Evolutionary conservation across 1,140 invertebrate species (phyloP).

Genomic region (Philaenus spumarius): DNA sequence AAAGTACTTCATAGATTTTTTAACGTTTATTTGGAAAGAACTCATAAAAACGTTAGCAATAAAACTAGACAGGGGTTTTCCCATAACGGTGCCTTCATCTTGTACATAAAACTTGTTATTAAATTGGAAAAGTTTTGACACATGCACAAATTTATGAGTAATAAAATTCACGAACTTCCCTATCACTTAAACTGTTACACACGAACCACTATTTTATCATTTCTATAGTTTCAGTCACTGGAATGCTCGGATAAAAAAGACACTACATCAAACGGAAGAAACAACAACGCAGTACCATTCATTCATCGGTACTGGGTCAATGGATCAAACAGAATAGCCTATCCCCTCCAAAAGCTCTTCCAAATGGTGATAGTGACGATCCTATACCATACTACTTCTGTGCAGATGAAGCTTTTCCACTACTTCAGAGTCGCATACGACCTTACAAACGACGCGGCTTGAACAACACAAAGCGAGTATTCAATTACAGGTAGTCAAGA

Average conservation of each 20-base stretch:
- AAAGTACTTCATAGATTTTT: no score
- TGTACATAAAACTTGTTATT: no score
- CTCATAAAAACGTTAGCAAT: no score
- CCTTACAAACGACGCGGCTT: constrained; percentile 30
- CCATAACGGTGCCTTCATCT: no score
- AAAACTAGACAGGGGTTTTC: no score
- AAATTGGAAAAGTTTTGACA: no score
- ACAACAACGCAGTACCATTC: constrained; percentile 37
- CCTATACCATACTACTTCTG: constrained; percentile 27
- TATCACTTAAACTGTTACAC: no score
- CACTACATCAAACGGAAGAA: constrained; percentile 31
- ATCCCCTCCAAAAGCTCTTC: constrained; percentile 24
- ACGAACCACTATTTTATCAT: constrained; percentile 34
- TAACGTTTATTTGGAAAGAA: no score
- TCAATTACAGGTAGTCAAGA: constrained; percentile 38
- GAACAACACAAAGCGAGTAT: constrained; percentile 29
- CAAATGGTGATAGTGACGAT: constrained; percentile 12
- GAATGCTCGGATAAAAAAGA: constrained; percentile 36
- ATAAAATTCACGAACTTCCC: no score
- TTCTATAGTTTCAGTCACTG: no score
- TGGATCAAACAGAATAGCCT: constrained; percentile 16
- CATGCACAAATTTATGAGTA: no score
- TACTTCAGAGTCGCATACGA: constrained; percentile 32
- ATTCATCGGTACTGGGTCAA: constrained; percentile 12
- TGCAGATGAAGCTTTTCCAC: constrained; percentile 34